Evolutionary conservation across 2,888 invertebrate species (phyloP), one percentile per base, ranked within the genome.

Genomic region (Ichneumoninae sp.): DNA sequence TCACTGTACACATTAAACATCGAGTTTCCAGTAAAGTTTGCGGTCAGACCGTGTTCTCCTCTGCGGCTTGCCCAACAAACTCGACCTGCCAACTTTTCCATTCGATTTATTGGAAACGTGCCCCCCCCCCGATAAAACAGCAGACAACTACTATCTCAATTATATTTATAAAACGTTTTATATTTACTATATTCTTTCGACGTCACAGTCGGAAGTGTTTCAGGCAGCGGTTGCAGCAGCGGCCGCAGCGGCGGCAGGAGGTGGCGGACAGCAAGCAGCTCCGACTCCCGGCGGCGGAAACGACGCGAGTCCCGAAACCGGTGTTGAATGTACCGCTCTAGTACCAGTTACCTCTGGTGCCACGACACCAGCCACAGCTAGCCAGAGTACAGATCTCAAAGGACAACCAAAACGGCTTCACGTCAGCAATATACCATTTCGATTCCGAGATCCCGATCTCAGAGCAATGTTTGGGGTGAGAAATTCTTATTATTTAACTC

Each of bases 341-440:
- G 95, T 95, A 85, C 94, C 94, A 80, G 94, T 94, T 62, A 92
- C 93, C 82, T 93, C 93, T 79, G 93, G 94, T 82, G 91, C 93
- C 86, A 94, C 94, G 90, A 93, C 94, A 89, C 94, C 94, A 74
- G 94, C 94, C 65, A 94, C 94, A 89, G 94, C 94, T 84, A 94
- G 95, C 89, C 95, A 95, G 92, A 94, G 94, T 88, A 94, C 93
- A 70, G 94, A 95, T 89, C 94, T 95, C 89, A 96, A 96, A 94
- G 95, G 96, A 91, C 97, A 97, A 94, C 98, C 98, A 90, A 99
- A 99, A 94, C 96, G 99, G 93, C 96, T 99, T 91, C 99, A 99
- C 94, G 99, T 99, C 93, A 99, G 99, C 93, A 99, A 99, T 96
- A 99, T 99, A 95, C 99, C 99, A 92, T 99, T 99, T 96, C 96